These are phyloP conservation scores for Sebastes miniatus DNA, from an alignment of 2,797 vertebrate species.

Conservation along the genomic window DNA sequence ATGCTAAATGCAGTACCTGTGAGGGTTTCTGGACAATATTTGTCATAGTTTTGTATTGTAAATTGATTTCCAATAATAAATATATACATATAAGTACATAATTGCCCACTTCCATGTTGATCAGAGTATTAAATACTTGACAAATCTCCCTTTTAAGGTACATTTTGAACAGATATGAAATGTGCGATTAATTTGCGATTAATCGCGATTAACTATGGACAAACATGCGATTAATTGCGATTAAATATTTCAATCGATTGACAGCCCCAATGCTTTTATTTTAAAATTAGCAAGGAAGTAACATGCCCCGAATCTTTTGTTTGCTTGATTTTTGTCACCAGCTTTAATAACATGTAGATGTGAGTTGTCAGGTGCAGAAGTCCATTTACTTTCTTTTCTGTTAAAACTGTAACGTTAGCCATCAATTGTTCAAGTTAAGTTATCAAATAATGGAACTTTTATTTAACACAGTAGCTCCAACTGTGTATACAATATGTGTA, in stretches of 20 bases:
- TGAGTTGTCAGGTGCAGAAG: neutral
- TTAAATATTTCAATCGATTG: too few relatives aligned
- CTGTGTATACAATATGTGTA: neutral
- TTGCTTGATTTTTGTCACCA: neutral
- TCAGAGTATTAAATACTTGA: too few relatives aligned
- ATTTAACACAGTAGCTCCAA: neutral
- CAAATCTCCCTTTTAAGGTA: too few relatives aligned
- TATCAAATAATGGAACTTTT: neutral
- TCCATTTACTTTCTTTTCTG: neutral
- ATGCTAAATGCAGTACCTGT: too few relatives aligned
- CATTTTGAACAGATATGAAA: too few relatives aligned
- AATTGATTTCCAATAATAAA: too few relatives aligned
- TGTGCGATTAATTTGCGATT: too few relatives aligned
- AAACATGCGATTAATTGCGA: rapidly evolving
- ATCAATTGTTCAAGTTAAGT: neutral
- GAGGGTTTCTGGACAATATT: too few relatives aligned
- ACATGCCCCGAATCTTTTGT: neutral
- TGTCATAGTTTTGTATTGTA: too few relatives aligned
- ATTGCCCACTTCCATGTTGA: too few relatives aligned
- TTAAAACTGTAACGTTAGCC: neutral
- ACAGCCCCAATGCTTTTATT: neutral
- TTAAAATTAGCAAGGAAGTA: neutral
- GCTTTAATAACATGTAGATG: neutral
- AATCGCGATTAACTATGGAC: too few relatives aligned
- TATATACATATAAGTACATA: too few relatives aligned